Base-by-base conservation (phyloP, 2,888 invertebrate species). In the Eupithecia pulchellata region DNA sequence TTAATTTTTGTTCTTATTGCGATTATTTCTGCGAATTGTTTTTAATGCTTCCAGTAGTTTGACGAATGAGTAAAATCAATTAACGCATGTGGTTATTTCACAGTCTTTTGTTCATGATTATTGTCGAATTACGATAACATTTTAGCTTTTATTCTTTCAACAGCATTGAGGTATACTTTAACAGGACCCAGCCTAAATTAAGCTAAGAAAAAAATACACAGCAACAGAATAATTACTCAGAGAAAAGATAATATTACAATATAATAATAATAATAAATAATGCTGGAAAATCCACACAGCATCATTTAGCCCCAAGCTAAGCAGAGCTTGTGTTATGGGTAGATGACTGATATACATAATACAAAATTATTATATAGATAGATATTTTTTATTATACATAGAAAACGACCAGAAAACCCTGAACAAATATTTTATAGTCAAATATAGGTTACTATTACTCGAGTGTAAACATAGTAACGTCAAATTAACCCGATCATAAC, bases 401-500 rank as follows among this genome's bases (percentile, higher is more conserved):
- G n/a, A n/a, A n/a, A n/a, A n/a, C n/a, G n/a, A n/a, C n/a, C n/a
- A n/a, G n/a, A n/a, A n/a, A n/a, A n/a, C n/a, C n/a, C n/a, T n/a
- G n/a, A n/a, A n/a, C n/a, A n/a, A n/a, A n/a, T n/a, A n/a, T n/a
- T n/a, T n/a, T n/a, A n/a, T n/a, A n/a, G 20, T 34, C 5, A 4
- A 36, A 34, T 61, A 64, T 60, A 66, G 65, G 62, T 71, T 42
- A 67, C 60, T 67, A 76, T 77, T 77, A 66, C 61, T 20, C 34
- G 64, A 57, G 66, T 32, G 66, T 68, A 66, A 74, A 76, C 75
- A 77, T 75, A 75, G 76, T 78, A 80, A 81, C 82, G 83, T 84
- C 83, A 80, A 85, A 86, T 86, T 84, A 86, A 82, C 82, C 82
- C 83, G 84, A 90, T 89, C 88, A 88, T 86, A 86, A 86, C 78